A percentile compares a stretch with the other conserved stretches of the same genome.
phyloP scores from a whole-genome alignment of 2,888 invertebrate species.

The Liposcelis brunnea region DNA sequence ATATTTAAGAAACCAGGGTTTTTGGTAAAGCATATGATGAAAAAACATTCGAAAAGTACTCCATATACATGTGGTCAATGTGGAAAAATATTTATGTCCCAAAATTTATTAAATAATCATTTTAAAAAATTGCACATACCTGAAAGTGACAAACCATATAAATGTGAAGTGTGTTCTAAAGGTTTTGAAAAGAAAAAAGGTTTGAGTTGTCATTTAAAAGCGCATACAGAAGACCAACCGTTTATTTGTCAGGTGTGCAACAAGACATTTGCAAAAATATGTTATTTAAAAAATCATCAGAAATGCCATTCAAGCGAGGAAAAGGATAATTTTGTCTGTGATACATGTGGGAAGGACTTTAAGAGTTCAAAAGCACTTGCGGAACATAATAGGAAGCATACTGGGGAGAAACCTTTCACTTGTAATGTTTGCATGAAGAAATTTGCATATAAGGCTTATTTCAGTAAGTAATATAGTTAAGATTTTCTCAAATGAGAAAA shows the following conservation, averaged over 20 bases:
- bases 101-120: neutral
- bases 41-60: neutral
- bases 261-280: no score
- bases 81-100: neutral
- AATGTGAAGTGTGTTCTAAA: neutral
- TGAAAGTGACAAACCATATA: neutral
- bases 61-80: neutral
- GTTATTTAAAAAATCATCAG: neutral
- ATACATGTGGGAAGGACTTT: neutral
- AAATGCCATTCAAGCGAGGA: neutral
- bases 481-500: neutral
- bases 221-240: neutral
- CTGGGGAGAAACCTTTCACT: conserved; percentile 1
- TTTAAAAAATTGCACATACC: neutral
- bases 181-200: neutral
- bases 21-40: conserved; percentile 4
- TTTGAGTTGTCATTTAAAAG: neutral
- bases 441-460: conserved; percentile 2
- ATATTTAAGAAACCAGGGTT: neutral
- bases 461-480: conserved; percentile 5
- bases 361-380: neutral
- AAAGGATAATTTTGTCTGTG: conserved; percentile 1
- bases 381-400: conserved; percentile 1
- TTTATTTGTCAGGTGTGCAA: no score
- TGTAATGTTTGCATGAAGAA: neutral